Conservation (phyloP, 1,140 invertebrate genomes). For the Phymastichus coffea region DNA sequence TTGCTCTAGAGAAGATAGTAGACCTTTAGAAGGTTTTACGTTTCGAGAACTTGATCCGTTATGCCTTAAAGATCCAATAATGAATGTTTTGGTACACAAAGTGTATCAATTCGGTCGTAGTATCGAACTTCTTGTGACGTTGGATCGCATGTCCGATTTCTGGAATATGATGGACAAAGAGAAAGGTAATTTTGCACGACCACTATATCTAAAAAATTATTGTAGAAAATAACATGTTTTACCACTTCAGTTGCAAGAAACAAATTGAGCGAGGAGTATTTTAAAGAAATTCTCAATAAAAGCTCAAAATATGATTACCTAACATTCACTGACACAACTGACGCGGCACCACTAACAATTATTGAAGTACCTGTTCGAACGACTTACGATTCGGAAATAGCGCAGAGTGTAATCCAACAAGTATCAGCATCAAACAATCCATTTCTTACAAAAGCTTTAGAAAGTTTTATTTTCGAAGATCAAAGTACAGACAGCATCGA, state of each 20-base stretch:
- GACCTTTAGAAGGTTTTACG: constrained; percentile 39
- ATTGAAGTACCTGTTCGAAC: constrained; percentile 14
- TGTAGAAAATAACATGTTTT: neutral
- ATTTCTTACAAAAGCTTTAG: constrained; percentile 51
- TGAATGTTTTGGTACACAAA: constrained; percentile 47
- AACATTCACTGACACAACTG: constrained; percentile 23
- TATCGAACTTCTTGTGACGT: constrained; percentile 49
- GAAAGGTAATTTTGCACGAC: constrained; percentile 26
- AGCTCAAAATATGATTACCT: constrained; percentile 38
- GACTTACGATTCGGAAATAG: constrained; percentile 32
- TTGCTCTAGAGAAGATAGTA: constrained; percentile 29
- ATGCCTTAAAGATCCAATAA: constrained; percentile 45
- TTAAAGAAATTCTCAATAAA: constrained; percentile 40
- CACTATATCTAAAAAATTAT: neutral
- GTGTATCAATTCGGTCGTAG: constrained; percentile 50
- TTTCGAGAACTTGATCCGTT: constrained; percentile 36
- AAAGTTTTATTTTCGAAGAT: constrained; percentile 40
- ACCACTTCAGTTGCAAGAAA: constrained; percentile 35
- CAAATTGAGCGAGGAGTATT: constrained; percentile 46
- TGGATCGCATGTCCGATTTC: constrained; percentile 50
- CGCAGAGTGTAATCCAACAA: constrained; percentile 43
- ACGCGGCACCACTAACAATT: constrained; percentile 23
- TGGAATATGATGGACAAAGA: constrained; percentile 40
- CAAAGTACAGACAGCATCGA: constrained; percentile 36
- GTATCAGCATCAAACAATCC: constrained; percentile 46